Evolutionary conservation across 2,888 invertebrate genomes (phyloP).

Genomic region (Eupithecia subumbrata): DNA sequence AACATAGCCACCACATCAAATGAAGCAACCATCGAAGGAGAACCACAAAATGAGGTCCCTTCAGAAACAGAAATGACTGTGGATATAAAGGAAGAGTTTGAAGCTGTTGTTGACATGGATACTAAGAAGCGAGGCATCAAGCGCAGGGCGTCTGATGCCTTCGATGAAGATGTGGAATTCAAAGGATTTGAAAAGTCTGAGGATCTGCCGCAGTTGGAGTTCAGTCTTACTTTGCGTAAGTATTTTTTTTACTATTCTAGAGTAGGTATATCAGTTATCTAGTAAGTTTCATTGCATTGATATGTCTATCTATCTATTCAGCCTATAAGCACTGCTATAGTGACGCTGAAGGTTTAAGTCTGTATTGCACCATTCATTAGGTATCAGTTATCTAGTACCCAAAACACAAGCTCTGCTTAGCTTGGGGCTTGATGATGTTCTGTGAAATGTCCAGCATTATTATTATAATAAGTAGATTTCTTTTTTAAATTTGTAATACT

Average conservation of each 20-base stretch:
- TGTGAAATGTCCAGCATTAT: too few species aligned
- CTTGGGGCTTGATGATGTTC: too few species aligned
- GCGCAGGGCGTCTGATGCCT: slow-evolving; percentile 71
- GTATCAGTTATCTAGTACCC: too few species aligned
- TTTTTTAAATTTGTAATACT: too few species aligned
- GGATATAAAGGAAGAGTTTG: slow-evolving; percentile 31
- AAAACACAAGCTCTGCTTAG: too few species aligned
- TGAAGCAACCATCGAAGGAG: slow-evolving; percentile 27
- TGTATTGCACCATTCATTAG: too few species aligned
- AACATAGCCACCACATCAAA: not conserved
- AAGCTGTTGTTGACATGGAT: slow-evolving; percentile 33
- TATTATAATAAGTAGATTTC: too few species aligned
- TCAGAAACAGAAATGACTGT: slow-evolving; percentile 20
- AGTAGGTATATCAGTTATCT: too few species aligned
- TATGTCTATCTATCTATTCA: too few species aligned
- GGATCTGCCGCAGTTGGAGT: slow-evolving; percentile 53
- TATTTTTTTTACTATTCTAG: not conserved
- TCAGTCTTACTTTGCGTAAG: slow-evolving; percentile 67
- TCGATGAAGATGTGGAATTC: slow-evolving; percentile 68
- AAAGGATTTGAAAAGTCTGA: slow-evolving; percentile 69
- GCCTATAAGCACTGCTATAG: too few species aligned
- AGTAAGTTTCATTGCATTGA: too few species aligned
- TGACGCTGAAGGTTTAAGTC: too few species aligned
- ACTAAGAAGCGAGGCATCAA: slow-evolving; percentile 62
- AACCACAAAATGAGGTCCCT: slow-evolving; percentile 22